A percentile compares a stretch with the other conserved stretches of the same genome.
These are phyloP conservation scores for Cepaea nemoralis DNA, from an alignment of 1,140 invertebrate genomes.

Conservation along the genomic window DNA sequence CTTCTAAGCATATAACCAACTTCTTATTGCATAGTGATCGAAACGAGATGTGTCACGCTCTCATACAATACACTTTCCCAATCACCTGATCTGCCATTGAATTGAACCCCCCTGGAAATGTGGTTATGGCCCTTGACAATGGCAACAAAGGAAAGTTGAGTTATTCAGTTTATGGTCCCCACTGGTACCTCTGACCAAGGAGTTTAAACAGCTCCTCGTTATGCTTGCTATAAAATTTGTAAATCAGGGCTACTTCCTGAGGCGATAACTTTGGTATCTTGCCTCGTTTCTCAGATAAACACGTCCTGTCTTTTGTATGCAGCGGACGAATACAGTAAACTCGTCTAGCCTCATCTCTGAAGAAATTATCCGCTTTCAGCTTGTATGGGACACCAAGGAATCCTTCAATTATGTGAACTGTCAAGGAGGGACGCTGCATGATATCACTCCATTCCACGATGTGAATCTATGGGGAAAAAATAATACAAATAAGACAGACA, in stretches of 20 bases:
- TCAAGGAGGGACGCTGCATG: conserved; percentile 60
- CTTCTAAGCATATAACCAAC: too few relatives aligned
- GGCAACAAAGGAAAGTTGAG: too few relatives aligned
- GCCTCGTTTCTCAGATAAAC: conserved; percentile 92
- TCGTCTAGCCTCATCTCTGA: conserved; percentile 71
- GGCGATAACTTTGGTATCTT: conserved; percentile 86
- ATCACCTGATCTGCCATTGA: too few relatives aligned
- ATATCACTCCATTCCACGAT: conserved; percentile 67
- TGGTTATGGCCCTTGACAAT: too few relatives aligned
- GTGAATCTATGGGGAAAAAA: conserved; percentile 59
- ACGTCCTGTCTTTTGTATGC: conserved; percentile 68
- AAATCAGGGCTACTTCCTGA: conserved; percentile 80
- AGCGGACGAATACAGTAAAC: conserved; percentile 73
- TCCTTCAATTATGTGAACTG: conserved; percentile 64
- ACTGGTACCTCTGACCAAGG: conserved; percentile 63
- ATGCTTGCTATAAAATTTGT: conserved; percentile 90
- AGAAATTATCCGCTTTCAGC: conserved; percentile 61
- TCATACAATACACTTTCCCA: too few relatives aligned
- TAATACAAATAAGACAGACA: neutral
- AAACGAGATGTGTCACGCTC: too few relatives aligned
- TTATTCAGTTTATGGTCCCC: conserved; percentile 47
- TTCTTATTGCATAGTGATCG: too few relatives aligned
- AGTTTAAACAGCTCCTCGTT: conserved; percentile 75
- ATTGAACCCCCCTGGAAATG: too few relatives aligned
- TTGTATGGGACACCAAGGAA: conserved; percentile 65